These are phyloP conservation scores for Apostichopus californicus DNA, from an alignment of 35 echinoderm and acorn worm species.

Conservation along the genomic window DNA sequence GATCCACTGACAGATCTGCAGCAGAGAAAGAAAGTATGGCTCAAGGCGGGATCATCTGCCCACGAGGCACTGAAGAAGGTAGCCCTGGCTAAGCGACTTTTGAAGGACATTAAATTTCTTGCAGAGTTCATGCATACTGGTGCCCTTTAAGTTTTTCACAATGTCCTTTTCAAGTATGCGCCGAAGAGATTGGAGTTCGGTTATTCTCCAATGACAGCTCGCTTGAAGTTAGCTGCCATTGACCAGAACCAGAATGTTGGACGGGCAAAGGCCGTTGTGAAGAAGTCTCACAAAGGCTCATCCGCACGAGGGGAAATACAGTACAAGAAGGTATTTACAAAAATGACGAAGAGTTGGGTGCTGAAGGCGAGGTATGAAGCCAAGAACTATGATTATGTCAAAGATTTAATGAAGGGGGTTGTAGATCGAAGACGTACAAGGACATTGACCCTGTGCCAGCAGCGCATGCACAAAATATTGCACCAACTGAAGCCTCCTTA, in stretches of 20 bases:
- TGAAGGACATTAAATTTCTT: neutral
- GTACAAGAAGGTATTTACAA: slow-evolving; percentile 2
- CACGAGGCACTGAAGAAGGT: neutral
- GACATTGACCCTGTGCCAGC: too few species aligned
- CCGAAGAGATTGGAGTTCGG: slow-evolving; percentile 31
- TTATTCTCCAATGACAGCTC: neutral
- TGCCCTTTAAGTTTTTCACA: slow-evolving; percentile 34
- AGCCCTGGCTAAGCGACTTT: neutral
- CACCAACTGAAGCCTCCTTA: too few species aligned
- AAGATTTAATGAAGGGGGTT: too few species aligned
- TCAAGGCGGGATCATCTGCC: neutral
- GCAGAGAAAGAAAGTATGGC: neutral
- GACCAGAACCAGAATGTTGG: slow-evolving; percentile 38
- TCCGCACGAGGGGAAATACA: neutral
- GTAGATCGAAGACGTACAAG: too few species aligned
- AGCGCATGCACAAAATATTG: too few species aligned
- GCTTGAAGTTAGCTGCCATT: slow-evolving; percentile 11
- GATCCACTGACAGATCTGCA: neutral
- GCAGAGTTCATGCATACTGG: neutral
- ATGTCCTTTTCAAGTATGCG: slow-evolving; percentile 40
- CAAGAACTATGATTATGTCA: neutral
- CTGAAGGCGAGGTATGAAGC: slow-evolving; percentile 29
- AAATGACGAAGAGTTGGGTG: slow-evolving; percentile 17
- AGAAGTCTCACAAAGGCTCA: slow-evolving; percentile 3
- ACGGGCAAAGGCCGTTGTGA: neutral